A percentile compares a stretch with the other conserved stretches of the same genome.
phyloP scores from a whole-genome alignment of 2,888 invertebrate genomes.

The Allacma fusca region DNA sequence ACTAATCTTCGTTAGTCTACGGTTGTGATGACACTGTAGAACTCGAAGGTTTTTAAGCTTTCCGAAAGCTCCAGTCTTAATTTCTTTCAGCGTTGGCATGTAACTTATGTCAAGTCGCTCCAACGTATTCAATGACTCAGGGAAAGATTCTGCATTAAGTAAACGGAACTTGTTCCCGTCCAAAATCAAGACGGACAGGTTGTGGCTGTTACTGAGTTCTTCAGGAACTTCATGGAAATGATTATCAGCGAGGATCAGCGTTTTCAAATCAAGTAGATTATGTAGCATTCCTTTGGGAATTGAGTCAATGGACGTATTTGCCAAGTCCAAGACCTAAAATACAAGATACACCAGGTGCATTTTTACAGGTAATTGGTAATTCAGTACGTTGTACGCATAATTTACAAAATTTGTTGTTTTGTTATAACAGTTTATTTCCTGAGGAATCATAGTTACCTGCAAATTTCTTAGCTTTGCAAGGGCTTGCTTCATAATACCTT shows the following conservation, averaged over 20 bases:
- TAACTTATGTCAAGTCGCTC: slow-evolving; percentile 70
- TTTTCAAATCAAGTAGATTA: slow-evolving; percentile 45
- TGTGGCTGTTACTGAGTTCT: slow-evolving; percentile 50
- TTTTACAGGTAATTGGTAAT: no score
- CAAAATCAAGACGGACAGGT: slow-evolving; percentile 49
- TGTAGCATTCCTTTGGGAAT: slow-evolving; percentile 60
- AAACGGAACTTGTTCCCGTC: slow-evolving; percentile 52
- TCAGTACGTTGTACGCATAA: no score
- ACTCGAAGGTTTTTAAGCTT: slow-evolving; percentile 66
- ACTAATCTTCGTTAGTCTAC: slow-evolving; percentile 70
- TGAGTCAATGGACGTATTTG: slow-evolving; percentile 41
- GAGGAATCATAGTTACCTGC: slow-evolving; percentile 71
- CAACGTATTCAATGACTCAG: slow-evolving; percentile 47
- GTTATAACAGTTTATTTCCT: no score
- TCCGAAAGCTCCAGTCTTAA: slow-evolving; percentile 70
- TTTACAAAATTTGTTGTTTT: no score
- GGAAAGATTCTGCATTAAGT: slow-evolving; percentile 50
- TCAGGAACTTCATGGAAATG: slow-evolving; percentile 50
- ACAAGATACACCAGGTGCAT: no score
- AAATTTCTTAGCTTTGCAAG: slow-evolving; percentile 72
- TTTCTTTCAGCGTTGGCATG: slow-evolving; percentile 70
- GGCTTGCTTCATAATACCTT: slow-evolving; percentile 72
- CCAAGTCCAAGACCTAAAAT: slow-evolving; percentile 50
- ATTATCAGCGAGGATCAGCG: slow-evolving; percentile 51
- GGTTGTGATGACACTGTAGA: slow-evolving; percentile 73